Base-by-base conservation (phyloP, 1,140 invertebrate species). In the Cotesia glomerata region DNA sequence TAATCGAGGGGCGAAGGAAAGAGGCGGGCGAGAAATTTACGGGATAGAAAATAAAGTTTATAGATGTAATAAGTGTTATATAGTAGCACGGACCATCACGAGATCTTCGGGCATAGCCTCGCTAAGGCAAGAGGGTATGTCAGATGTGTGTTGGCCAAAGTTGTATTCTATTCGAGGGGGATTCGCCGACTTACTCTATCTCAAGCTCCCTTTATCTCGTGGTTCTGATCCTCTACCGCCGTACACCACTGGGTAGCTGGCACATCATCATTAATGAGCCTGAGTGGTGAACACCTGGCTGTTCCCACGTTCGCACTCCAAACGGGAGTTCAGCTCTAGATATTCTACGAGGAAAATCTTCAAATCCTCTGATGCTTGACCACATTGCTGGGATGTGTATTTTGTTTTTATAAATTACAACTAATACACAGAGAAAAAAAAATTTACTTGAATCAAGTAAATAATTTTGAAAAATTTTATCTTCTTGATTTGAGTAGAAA, bases 181-280 rank as follows among this genome's bases (percentile, higher is more conserved):
- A 66, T 65, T 59, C n/a, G 39, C 51, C 66, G 65, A 3, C 5
- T 67, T 49, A 26, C 36, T 35, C 64, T 49, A 61, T 54, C 68
- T 52, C 39, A 9, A 2, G 11, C 39, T 11, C 39, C 7, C 39
- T 45, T 45, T 36, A 13, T 61, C 16, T 13, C 67, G 65, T 66
- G 58, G 11, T 58, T 35, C 63, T 16, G 34, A 45, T 45, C 7
- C 8, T 45, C 45, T 56, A 56, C 51, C 54, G 51, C 56, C 39
- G 35, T 16, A 51, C 76, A 75, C 77, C 76, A 76, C 78, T 78
- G 82, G 81, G 78, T 80, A 78, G 79, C 77, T 77, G 80, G 80
- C 81, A 84, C 82, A 84, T 84, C 82, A 84, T 84, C 82, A 84
- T 84, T 84, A 84, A 84, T 84, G 82, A 84, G 82, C 79, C 81